A percentile compares a stretch with the other conserved stretches of the same genome.
These are phyloP conservation scores for Percopsis transmontana DNA, from an alignment of 2,113 vertebrate genomes.

Conservation along the genomic window DNA sequence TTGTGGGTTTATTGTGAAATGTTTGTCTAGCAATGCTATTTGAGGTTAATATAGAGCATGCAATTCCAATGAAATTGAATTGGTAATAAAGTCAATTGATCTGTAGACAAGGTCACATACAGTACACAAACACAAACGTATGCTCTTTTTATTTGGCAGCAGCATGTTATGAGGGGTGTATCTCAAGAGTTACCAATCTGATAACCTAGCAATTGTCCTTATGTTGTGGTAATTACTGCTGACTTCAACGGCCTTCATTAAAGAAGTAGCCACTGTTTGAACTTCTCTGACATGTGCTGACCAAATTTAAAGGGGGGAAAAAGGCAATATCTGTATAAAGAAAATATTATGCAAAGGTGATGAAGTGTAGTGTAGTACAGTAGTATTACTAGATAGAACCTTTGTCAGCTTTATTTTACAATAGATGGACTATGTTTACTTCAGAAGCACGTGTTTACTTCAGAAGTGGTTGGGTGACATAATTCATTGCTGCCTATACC, in stretches of 20 bases:
- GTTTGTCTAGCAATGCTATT: not conserved
- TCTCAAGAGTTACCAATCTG: slow-evolving; percentile 2
- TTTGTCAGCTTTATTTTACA: no score
- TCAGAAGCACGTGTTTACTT: no score
- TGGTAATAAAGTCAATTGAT: not conserved
- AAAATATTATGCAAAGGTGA: slow-evolving; percentile 1
- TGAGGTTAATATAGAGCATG: not conserved
- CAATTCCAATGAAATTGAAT: not conserved
- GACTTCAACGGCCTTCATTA: slow-evolving; percentile 7
- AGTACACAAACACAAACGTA: not conserved
- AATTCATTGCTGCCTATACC: not conserved
- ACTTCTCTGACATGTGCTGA: slow-evolving; percentile 23
- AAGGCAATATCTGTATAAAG: not conserved
- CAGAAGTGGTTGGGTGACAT: not conserved
- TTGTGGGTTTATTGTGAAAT: not conserved
- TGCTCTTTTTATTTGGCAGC: not conserved
- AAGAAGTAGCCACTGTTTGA: slow-evolving; percentile 18
- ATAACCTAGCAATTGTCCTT: not conserved
- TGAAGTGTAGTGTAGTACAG: slow-evolving; percentile 4
- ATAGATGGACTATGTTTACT: no score
- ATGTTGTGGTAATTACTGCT: slow-evolving; percentile 21
- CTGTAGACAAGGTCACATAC: not conserved
- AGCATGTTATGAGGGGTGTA: no score
- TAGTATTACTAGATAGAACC: no score
- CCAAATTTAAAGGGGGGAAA: slow-evolving; percentile 13